Evolutionary conservation across 2,113 vertebrate genomes (phyloP), one percentile per base, ranked within the genome.

Genomic region (Pluvianellus socialis): DNA sequence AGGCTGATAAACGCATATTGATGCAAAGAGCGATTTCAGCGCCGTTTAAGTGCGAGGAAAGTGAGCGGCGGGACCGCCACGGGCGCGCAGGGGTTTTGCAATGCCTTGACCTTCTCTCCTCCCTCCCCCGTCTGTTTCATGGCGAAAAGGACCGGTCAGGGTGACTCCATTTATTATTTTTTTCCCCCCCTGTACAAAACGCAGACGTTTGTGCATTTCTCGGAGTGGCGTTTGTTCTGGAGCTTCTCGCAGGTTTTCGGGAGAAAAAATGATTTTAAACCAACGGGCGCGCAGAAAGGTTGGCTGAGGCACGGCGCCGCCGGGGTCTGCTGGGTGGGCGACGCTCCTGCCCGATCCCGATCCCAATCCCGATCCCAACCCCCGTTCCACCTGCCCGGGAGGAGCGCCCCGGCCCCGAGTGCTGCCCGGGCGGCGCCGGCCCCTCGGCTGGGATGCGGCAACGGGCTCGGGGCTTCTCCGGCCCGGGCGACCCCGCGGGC

Each of bases 1-100:
- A 27, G 32, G 14, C 71, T 44, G 68, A 88, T 85, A 67, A 55
- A n/a, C 4, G 85, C 58, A 28, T 95, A 92, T 94, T 66, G 59
- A 68, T 83, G 82, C 79, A 42, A 35, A 58, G 72, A 14, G 22
- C 3, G 61, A n/a, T 86, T 94, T 61, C 53, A 3, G 79, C 12
- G 80, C 55, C 24, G 79, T 35, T 67, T 42, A 24, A 71, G 30
- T 50, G 26, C 13, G 32, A 16, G 80, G 61, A 22, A 38, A 74
- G 50, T 7, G 79, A 91, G 55, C 42, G 28, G 63, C 88, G 52
- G 85, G 94, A 70, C 77, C 38, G 61, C 3, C 70, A 24, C n/a
- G 3, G 20, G 40, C 74, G 20, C 3, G n/a, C 55, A 23, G 49
- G 55, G 75, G 49, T 44, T 73, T 24, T 73, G 62, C 62, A 8